Conservation (phyloP, 2,113 vertebrate species). For the Todiramphus saurophagus region DNA sequence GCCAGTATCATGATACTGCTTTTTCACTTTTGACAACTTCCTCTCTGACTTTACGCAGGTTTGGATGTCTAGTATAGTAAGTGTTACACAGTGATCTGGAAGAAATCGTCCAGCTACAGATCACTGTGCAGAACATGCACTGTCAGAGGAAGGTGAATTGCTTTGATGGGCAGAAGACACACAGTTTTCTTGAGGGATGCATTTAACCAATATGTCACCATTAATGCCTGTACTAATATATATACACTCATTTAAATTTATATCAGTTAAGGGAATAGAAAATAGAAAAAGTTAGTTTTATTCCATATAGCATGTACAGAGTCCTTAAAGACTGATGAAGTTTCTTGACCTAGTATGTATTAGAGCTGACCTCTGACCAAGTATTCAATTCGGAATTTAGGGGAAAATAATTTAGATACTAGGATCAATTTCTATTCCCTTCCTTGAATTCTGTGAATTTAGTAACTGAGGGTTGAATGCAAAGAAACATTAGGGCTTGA, state of each 20-base stretch:
- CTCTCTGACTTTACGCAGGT: neutral
- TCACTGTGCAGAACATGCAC: neutral
- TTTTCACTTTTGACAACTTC: neutral
- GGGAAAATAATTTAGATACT: neutral
- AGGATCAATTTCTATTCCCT: neutral
- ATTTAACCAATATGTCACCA: neutral
- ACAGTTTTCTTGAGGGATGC: neutral
- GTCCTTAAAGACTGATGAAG: neutral
- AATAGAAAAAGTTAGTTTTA: neutral
- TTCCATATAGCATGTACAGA: neutral
- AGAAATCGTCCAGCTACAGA: neutral
- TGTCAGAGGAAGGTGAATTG: neutral
- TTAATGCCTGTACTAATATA: neutral
- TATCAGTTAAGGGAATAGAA: neutral
- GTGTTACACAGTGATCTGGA: neutral
- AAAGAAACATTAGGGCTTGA: neutral
- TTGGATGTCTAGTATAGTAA: neutral
- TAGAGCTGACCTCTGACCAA: neutral
- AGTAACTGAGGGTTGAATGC: neutral
- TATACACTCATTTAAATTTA: accelerated
- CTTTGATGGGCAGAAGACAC: neutral
- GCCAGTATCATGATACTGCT: neutral
- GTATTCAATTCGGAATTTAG: neutral
- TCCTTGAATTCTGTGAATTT: neutral
- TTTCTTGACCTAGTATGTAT: neutral